Conservation (phyloP, 2,797 vertebrate genomes). For the Hemitrygon akajei region DNA sequence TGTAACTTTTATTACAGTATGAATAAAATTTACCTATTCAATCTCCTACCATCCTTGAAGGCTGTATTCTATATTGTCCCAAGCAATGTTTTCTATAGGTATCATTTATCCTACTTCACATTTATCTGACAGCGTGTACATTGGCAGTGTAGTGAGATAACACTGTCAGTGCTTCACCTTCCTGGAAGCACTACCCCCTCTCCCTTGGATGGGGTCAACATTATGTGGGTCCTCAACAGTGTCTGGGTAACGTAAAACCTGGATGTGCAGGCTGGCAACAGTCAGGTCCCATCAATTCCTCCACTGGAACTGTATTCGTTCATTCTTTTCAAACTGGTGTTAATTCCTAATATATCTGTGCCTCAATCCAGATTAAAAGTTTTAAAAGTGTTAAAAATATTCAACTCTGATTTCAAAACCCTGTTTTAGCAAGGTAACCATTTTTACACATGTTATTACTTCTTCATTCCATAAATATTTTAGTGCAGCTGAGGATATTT, state of each 20-base stretch:
- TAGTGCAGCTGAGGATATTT: neutral
- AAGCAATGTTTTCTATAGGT: neutral
- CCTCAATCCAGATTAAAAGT: neutral
- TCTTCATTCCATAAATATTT: slow-evolving; percentile 17
- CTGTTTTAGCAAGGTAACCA: neutral
- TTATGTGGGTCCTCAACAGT: neutral
- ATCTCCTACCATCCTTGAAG: neutral
- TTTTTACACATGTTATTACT: neutral
- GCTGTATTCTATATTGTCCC: neutral
- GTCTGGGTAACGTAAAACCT: neutral
- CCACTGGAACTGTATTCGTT: neutral
- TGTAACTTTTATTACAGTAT: no score
- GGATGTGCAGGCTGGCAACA: neutral
- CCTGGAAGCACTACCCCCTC: neutral
- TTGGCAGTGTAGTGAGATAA: neutral
- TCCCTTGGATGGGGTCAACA: neutral
- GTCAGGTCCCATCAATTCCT: neutral
- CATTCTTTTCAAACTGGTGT: neutral
- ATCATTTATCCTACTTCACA: neutral
- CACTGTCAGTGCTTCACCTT: neutral
- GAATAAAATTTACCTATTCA: no score
- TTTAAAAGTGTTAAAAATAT: neutral
- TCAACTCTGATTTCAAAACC: neutral
- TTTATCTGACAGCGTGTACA: neutral
- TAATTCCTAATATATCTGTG: neutral